phyloP scores from a whole-genome alignment of 2,888 invertebrate genomes.

The Arenicola marina region DNA sequence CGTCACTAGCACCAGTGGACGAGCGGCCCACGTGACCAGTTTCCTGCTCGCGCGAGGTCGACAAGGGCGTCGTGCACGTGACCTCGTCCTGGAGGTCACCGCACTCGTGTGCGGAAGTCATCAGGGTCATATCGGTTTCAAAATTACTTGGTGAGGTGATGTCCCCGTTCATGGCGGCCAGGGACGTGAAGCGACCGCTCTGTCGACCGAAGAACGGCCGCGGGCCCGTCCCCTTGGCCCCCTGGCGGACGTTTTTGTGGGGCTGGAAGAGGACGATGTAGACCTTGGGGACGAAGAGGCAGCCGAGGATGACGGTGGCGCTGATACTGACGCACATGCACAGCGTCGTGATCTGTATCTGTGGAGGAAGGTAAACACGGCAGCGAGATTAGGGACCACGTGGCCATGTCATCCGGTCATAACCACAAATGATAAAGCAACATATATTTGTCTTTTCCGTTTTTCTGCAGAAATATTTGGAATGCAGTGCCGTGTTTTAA shows the following conservation, averaged over 20 bases:
- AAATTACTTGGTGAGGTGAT: slow-evolving; percentile 30
- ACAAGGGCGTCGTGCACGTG: too few species aligned
- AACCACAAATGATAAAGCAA: too few species aligned
- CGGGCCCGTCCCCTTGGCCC: slow-evolving; percentile 10
- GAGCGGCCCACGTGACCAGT: too few species aligned
- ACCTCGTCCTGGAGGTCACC: not conserved
- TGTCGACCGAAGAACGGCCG: slow-evolving; percentile 20
- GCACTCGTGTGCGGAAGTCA: not conserved
- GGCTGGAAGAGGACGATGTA: slow-evolving; percentile 76
- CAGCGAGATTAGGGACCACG: too few species aligned
- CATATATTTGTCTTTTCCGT: too few species aligned
- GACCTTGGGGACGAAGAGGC: slow-evolving; percentile 74
- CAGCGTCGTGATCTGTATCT: slow-evolving; percentile 75
- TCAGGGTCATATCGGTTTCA: too few species aligned
- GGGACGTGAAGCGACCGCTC: slow-evolving; percentile 5
- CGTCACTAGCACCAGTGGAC: too few species aligned
- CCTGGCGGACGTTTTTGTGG: slow-evolving; percentile 73
- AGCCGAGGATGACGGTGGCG: slow-evolving; percentile 72
- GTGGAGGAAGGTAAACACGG: slow-evolving; percentile 33
- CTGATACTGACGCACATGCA: slow-evolving; percentile 74
- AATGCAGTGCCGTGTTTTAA: too few species aligned
- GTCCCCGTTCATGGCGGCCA: slow-evolving; percentile 29
- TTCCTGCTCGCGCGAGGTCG: too few species aligned
- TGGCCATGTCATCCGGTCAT: too few species aligned
- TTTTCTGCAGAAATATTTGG: too few species aligned